Evolutionary conservation across 2,113 vertebrate genomes (phyloP).

Genomic region (Saguinus midas): DNA sequence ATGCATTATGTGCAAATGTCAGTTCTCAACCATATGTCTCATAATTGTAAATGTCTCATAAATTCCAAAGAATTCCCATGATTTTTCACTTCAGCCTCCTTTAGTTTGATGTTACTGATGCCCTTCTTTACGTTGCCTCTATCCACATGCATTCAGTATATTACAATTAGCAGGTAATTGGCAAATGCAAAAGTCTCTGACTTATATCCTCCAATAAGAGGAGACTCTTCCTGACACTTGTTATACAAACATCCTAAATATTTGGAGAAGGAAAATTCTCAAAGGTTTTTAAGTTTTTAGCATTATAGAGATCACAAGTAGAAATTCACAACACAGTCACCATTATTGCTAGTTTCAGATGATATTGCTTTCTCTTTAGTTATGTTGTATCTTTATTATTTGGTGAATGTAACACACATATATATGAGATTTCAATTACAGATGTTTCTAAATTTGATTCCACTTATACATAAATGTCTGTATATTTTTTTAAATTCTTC

Average conservation of each 20-base stretch:
- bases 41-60: neutral
- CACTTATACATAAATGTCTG: neutral
- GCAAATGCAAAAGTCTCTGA: neutral
- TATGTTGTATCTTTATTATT: neutral
- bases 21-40: neutral
- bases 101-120: neutral
- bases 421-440: neutral
- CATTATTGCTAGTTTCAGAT: neutral
- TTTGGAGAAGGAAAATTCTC: neutral
- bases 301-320: neutral
- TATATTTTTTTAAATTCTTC: neutral
- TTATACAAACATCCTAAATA: neutral
- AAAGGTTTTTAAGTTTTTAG: neutral
- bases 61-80: neutral
- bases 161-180: neutral
- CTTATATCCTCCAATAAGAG: neutral
- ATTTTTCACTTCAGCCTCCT: neutral
- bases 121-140: neutral
- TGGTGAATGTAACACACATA: neutral
- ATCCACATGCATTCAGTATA: neutral
- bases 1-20: neutral
- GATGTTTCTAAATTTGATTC: conserved; percentile 4
- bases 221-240: neutral
- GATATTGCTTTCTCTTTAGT: neutral
- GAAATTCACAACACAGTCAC: neutral